A percentile compares a stretch with the other conserved stretches of the same genome.
phyloP scores from a whole-genome alignment of 1,140 invertebrate species.

The Drosophila micromelanica region DNA sequence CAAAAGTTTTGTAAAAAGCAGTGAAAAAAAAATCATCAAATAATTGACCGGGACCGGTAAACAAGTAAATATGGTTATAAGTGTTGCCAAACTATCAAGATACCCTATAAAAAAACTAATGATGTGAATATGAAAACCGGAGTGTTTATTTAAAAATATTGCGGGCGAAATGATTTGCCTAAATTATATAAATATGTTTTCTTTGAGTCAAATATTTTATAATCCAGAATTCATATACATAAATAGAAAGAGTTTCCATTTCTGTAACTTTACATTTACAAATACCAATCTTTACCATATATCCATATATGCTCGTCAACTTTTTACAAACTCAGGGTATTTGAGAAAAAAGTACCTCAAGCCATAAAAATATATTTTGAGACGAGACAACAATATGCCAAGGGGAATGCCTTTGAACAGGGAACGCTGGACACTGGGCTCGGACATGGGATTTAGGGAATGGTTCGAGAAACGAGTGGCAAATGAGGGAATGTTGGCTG shows the following conservation, averaged over 20 bases:
- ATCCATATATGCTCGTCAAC: no score
- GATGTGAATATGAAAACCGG: no score
- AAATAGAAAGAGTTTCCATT: no score
- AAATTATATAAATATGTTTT: no score
- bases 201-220: no score
- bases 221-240: no score
- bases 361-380: constrained; percentile 23
- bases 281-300: no score
- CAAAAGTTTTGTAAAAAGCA: constrained; percentile 12
- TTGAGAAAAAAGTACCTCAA: neutral
- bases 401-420: neutral
- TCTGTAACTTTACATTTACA: no score
- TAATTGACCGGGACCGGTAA: constrained; percentile 1
- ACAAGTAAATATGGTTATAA: neutral
- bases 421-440: neutral
- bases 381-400: constrained; percentile 20
- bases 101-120: constrained; percentile 9
- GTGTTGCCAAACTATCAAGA: neutral
- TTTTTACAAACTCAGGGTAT: no score
- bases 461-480: neutral
- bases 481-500: neutral
- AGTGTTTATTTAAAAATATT: no score
- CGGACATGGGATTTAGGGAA: neutral
- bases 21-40: constrained; percentile 26
- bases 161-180: no score